Evolutionary conservation across 2,888 invertebrate species (phyloP).

Genomic region (Polymixis flavicincta): DNA sequence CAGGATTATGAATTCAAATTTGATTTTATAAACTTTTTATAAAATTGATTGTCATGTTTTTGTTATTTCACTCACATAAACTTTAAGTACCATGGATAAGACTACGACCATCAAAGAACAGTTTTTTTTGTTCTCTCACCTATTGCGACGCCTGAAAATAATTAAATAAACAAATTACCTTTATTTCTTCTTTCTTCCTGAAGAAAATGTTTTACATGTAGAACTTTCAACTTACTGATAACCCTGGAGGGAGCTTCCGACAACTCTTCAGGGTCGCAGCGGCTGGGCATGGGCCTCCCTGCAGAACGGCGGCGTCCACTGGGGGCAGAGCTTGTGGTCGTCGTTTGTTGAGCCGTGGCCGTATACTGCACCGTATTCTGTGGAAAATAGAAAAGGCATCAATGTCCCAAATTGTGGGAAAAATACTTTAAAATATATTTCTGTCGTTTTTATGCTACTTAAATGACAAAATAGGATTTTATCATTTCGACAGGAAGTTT

Average conservation of each 20-base stretch:
- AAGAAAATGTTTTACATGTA: neutral
- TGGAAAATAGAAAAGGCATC: neutral
- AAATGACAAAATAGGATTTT: neutral
- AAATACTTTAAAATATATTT: neutral
- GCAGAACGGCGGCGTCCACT: slow-evolving; percentile 86
- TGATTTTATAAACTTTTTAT: neutral
- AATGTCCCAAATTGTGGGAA: neutral
- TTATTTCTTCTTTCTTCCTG: neutral
- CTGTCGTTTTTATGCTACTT: neutral
- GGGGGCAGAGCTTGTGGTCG: slow-evolving; percentile 89
- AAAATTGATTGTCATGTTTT: neutral
- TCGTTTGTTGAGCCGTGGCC: slow-evolving; percentile 85
- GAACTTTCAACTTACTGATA: slow-evolving; percentile 75
- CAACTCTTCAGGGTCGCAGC: slow-evolving; percentile 85
- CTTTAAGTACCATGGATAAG: neutral
- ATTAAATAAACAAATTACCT: slow-evolving; percentile 37
- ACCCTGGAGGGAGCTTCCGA: slow-evolving; percentile 82
- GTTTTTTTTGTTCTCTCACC: slow-evolving; percentile 11
- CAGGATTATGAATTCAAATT: too few relatives aligned
- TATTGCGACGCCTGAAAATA: slow-evolving; percentile 18
- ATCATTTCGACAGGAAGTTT: neutral
- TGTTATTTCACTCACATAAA: neutral
- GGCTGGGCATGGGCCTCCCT: slow-evolving; percentile 82
- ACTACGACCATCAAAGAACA: neutral
- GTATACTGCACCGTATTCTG: slow-evolving; percentile 85